Percentiles rank a stretch among this genome's conserved stretches.
phyloP scores from a whole-genome alignment of 1,140 invertebrate genomes.

The Lepeophtheirus salmonis region DNA sequence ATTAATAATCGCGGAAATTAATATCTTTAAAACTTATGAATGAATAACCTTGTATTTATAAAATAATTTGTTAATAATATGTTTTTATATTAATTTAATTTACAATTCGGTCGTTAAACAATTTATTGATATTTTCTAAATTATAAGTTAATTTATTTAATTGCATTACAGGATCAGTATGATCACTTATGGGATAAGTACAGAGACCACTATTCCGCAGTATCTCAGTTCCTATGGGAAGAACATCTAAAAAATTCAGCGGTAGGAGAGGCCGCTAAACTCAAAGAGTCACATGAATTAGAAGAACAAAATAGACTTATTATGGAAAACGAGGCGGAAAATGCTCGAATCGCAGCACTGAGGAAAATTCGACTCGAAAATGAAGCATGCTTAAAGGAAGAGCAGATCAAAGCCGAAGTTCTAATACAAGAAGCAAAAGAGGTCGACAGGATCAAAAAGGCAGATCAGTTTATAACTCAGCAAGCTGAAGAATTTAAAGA shows the following conservation, averaged over 20 bases:
- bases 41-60: too few relatives aligned
- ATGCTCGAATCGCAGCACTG: background rate
- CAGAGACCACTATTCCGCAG: background rate
- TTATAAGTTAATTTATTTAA: too few relatives aligned
- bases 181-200: background rate
- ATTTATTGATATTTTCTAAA: too few relatives aligned
- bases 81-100: too few relatives aligned
- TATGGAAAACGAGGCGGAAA: background rate
- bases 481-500: background rate
- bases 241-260: background rate
- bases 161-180: too few relatives aligned
- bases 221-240: background rate
- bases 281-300: background rate
- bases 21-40: too few relatives aligned
- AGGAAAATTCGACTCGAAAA: background rate
- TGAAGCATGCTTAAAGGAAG: background rate
- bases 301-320: conserved; percentile 1
- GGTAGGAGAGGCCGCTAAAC: background rate
- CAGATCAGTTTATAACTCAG: background rate
- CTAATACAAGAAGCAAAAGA: background rate
- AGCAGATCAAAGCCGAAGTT: background rate
- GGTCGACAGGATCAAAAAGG: background rate
- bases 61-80: too few relatives aligned
- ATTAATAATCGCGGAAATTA: too few relatives aligned
- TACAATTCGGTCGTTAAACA: too few relatives aligned